Evolutionary conservation across 2,797 vertebrate genomes (phyloP), one percentile per base, ranked within the genome.

Genomic region (Coendou prehensilis): DNA sequence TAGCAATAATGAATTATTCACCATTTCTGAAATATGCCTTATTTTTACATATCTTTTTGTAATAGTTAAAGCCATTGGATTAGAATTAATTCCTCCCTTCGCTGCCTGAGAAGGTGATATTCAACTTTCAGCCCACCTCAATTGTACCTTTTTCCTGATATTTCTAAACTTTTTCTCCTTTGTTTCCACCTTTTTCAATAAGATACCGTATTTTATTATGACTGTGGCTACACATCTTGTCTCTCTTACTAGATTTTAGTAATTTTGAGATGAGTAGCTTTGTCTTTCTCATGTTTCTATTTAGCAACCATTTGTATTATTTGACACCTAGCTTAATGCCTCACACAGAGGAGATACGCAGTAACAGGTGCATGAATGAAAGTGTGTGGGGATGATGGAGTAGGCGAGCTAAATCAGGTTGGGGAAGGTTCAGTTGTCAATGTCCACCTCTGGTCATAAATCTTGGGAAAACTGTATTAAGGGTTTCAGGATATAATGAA

Each of bases 381-480:
- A 73, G 41, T 47, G 0, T 33, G 33, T 75, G 59, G 3, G 6
- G 56, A 67, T 86, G 93, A 93, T 83, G 73, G 61, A 90, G 73
- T 80, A 54, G 87, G 18, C 63, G 56, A 13, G 30, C 56, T 90
- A 92, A 94, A 94, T 81, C 54, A 79, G 56, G 18, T 47, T 89
- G 47, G 89, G 64, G 59, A 79, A 97, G 81, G 56, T 56, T 11
- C 33, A 28, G 37, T 73, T 94, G 73, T 73, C 93, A 83, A 5
- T 69, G 37, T 20, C 54, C 52, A 47, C 45, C 14, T 41, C 45
- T 61, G 59, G 37, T 50, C 92, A 87, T 96, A 95, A 89, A 96
- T 97, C 79, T 47, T 91, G 73, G 45, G 67, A 47, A 91, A 71
- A 95, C 33, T 85, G 11, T 92, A 56, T 89, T 91, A 89, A 93